A percentile compares a stretch with the other conserved stretches of the same genome.
phyloP scores from a whole-genome alignment of 2,888 invertebrate species.

The Chrysopilus asiliformis region DNA sequence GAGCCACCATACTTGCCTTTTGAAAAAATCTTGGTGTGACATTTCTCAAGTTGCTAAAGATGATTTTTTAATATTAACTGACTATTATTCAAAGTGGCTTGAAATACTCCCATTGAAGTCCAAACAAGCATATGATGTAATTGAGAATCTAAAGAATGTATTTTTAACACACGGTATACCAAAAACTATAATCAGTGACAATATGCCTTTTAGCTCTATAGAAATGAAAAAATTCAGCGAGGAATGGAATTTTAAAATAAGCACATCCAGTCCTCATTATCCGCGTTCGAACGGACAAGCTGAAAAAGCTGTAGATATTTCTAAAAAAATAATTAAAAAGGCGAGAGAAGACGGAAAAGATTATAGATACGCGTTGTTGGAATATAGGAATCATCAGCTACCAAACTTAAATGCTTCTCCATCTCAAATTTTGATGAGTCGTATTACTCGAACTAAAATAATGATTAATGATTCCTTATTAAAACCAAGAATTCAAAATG shows the following conservation, averaged over 20 bases:
- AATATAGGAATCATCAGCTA: no score
- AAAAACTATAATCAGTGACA: background rate
- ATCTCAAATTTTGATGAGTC: no score
- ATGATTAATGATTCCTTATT: no score
- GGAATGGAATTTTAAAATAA: background rate
- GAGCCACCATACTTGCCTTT: background rate
- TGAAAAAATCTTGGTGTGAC: background rate
- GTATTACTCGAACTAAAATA: no score
- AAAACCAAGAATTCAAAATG: no score
- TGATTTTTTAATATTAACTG: background rate
- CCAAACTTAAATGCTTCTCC: no score
- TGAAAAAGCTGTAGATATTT: conserved; percentile 1
- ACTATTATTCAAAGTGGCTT: background rate
- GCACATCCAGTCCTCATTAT: background rate
- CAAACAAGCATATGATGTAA: background rate
- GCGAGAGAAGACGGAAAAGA: no score
- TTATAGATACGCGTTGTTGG: no score
- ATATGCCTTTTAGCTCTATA: background rate
- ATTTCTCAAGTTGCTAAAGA: background rate
- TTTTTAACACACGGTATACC: background rate
- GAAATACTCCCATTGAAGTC: background rate
- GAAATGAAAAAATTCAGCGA: background rate
- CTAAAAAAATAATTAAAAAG: no score
- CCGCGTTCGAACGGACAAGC: conserved; percentile 1
- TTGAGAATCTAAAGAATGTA: background rate